Percentiles rank a stretch among this genome's conserved stretches.
Evolutionary conservation across 2,113 vertebrate species (phyloP).

Genomic region (Leucosticte australis): DNA sequence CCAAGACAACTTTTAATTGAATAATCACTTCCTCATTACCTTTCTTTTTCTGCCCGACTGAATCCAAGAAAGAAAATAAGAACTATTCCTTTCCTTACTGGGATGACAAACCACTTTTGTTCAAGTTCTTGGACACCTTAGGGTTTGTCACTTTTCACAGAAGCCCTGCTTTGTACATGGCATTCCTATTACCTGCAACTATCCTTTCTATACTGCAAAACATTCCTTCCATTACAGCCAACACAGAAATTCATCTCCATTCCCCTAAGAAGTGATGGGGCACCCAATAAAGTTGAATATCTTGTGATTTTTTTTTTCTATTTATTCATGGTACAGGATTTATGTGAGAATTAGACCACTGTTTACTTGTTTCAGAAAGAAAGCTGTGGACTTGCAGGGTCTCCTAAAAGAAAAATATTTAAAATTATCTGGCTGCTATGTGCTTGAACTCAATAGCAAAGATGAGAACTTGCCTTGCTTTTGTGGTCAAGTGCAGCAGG

Average conservation of each 20-base stretch:
- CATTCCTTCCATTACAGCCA: not conserved
- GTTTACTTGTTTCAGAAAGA: not conserved
- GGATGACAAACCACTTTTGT: constrained; percentile 10
- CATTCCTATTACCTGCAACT: not conserved
- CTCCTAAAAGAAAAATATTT: not conserved
- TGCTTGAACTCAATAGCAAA: not conserved
- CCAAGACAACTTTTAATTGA: constrained; percentile 73
- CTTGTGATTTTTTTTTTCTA: not conserved
- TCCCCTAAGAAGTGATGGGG: not conserved
- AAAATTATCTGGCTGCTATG: not conserved
- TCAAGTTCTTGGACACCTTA: not conserved
- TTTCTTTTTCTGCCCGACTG: constrained; percentile 46
- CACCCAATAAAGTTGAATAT: not conserved
- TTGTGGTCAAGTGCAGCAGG: not conserved
- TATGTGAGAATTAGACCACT: not conserved
- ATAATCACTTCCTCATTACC: constrained; percentile 68
- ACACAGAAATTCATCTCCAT: not conserved
- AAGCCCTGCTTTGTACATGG: not conserved
- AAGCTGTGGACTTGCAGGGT: not conserved
- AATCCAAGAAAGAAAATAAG: not conserved
- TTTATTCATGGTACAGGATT: not conserved
- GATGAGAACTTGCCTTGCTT: not conserved
- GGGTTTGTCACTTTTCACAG: not conserved
- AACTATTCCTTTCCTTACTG: not conserved
- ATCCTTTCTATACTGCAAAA: not conserved